Percentiles rank a stretch among this genome's conserved stretches.
Evolutionary conservation across 1,140 invertebrate species (phyloP).

Genomic region (Drosophila serrata): DNA sequence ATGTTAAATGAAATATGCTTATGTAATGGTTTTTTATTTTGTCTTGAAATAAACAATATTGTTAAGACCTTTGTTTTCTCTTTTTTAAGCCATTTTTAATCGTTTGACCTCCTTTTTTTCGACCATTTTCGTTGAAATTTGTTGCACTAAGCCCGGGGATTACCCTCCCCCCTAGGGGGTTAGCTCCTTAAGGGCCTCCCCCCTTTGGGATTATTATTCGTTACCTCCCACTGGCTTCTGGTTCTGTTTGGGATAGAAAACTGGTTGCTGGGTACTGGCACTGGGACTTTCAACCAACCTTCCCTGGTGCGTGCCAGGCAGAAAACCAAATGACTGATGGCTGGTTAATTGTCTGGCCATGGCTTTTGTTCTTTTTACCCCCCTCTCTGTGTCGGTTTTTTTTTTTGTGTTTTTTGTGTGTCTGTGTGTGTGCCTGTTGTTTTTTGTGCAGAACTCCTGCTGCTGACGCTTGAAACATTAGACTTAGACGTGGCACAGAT

Average conservation of each 20-base stretch:
- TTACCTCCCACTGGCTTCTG: constrained; percentile 34
- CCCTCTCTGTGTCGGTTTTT: neutral
- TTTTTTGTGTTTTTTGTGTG: constrained; percentile 4
- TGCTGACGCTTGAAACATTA: constrained; percentile 77
- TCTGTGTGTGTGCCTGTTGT: no score
- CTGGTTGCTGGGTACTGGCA: constrained; percentile 10
- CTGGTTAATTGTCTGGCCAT: constrained; percentile 82
- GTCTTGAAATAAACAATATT: neutral
- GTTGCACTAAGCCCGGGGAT: constrained; percentile 26
- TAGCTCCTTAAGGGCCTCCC: constrained; percentile 1
- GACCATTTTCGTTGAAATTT: constrained; percentile 33
- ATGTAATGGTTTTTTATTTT: neutral
- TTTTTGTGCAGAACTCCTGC: constrained; percentile 58
- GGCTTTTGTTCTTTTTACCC: constrained; percentile 65
- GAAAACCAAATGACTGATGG: constrained; percentile 77
- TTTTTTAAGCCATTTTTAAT: constrained; percentile 14
- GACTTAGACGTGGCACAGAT: constrained; percentile 75
- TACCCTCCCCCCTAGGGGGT: constrained; percentile 26
- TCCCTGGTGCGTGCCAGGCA: constrained; percentile 63
- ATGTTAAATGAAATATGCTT: neutral
- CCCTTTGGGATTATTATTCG: constrained; percentile 23
- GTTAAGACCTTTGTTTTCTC: neutral
- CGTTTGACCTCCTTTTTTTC: constrained; percentile 25
- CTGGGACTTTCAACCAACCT: constrained; percentile 22
- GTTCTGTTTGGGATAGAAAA: constrained; percentile 26